Conservation (phyloP, 2,113 vertebrate genomes). For the Laterallus jamaicensis region DNA sequence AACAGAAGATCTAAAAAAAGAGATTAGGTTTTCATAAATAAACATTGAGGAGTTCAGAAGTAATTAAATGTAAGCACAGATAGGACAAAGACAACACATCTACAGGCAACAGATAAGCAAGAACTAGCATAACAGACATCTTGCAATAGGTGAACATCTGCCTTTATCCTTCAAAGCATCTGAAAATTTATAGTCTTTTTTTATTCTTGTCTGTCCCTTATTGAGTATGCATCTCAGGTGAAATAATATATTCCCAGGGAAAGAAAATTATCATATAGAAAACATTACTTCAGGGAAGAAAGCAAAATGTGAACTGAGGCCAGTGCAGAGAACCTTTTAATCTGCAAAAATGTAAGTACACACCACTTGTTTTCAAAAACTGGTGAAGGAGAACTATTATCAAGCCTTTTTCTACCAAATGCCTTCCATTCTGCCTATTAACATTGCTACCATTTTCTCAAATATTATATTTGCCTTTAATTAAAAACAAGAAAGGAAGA, state of each 20-base stretch:
- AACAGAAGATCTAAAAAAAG: neutral
- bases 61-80: neutral
- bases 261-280: conserved; percentile 30
- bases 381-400: neutral
- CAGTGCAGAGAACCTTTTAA: neutral
- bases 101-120: neutral
- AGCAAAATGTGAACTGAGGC: neutral
- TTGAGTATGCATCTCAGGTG: neutral
- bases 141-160: neutral
- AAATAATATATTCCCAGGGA: conserved; percentile 1
- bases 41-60: neutral
- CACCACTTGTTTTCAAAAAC: conserved; percentile 7
- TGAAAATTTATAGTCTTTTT: neutral
- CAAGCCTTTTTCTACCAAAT: neutral
- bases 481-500: neutral
- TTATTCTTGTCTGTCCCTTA: neutral
- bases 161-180: neutral
- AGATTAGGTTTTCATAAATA: conserved; percentile 1
- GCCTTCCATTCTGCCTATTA: neutral
- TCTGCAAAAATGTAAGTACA: neutral
- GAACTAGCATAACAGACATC: neutral
- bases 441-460: neutral
- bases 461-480: neutral
- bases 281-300: conserved; percentile 4
- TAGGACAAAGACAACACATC: neutral